Evolutionary conservation across 2,797 vertebrate genomes (phyloP).

Genomic region (Remorina albescens): DNA sequence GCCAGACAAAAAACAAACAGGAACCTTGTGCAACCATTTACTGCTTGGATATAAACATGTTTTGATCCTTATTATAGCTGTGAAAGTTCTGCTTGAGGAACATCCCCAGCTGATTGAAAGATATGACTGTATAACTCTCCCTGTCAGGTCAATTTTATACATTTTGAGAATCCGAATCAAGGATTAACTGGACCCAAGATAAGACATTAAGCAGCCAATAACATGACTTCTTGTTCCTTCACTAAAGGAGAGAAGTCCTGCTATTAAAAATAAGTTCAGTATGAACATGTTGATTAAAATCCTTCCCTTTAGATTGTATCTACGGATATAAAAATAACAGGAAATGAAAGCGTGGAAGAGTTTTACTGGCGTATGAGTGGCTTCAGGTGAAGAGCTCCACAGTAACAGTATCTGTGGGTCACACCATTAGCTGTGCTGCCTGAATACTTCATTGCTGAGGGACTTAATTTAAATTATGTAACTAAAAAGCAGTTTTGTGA

Average conservation of each 20-base stretch:
- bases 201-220: neutral
- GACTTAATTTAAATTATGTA: neutral
- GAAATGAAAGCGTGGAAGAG: neutral
- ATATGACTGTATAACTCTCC: neutral
- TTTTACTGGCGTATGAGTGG: neutral
- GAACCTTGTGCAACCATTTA: no score
- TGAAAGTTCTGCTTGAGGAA: neutral
- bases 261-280: no score
- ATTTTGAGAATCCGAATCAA: neutral
- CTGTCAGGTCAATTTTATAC: neutral
- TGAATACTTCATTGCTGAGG: conserved; percentile 15
- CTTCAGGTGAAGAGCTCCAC: conserved; percentile 3
- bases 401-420: conserved; percentile 9
- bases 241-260: no score
- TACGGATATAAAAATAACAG: neutral
- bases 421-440: conserved; percentile 1
- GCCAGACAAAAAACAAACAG: neutral
- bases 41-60: neutral
- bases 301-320: neutral
- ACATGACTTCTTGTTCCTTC: neutral
- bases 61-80: neutral
- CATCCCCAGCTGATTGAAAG: neutral
- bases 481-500: neutral
- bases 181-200: neutral
- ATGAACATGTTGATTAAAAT: neutral